Base-by-base conservation (phyloP, 2,888 invertebrate genomes). In the Protonemura montana region DNA sequence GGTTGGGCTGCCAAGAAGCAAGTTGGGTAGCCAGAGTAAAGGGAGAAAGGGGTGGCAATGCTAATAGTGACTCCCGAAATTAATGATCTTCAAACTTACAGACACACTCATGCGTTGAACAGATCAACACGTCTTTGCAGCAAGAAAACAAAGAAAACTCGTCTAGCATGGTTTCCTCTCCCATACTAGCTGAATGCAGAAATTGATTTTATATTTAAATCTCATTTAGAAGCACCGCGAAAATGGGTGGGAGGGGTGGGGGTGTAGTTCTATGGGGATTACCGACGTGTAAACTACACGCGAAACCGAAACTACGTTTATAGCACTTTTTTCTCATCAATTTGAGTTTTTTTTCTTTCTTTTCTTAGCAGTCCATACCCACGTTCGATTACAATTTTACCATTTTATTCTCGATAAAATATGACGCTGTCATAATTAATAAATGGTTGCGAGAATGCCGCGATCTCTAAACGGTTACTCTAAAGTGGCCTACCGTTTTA, bases 181-280 rank as follows among this genome's bases (percentile, higher is more conserved):
- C 21, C 21, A 59, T 35, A 78, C 86, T 76, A 27, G 21, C 78
- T 85, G 35, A 26, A 76, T 30, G 21, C 82, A 42, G 59, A 82
- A 86, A 88, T 88, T 88, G 88, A 88, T 88, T 88, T 88, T 88
- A 87, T 87, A 88, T 88, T 88, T 87, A 87, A 88, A 87, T 82
- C 85, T 87, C 87, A 88, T 88, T 88, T 86, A 88, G 21, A 10
- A 10, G 87, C 87, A 85, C 86, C 35, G 29, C 27, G 85, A 28
- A 28, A 80, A 28, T 30, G 81, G 28, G 28, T 29, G 7, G 81
- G 81, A 16, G 30, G 13, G 28, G 81, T 5, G 81, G 81, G 29
- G 30, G 13, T 59, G 59, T 59, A 59, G 59, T 59, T 3, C 13
- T 59, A 59, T 21, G 3, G 13, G 59, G 59, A 21, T 59, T 21